Evolutionary conservation across 2,113 vertebrate species (phyloP).

Genomic region (Plecotus auritus): DNA sequence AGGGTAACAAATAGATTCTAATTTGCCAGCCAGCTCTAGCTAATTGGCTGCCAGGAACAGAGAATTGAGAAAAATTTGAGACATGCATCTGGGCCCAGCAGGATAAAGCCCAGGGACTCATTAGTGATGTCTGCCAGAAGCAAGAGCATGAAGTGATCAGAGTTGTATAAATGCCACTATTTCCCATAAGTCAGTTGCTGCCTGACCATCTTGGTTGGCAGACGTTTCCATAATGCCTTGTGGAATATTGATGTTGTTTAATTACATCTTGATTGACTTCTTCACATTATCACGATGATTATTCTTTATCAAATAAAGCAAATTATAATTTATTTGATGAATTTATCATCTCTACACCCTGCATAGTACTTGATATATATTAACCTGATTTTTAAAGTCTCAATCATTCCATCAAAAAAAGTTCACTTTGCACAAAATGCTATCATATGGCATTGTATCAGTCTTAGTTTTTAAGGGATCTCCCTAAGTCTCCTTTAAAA

Average conservation of each 20-base stretch:
- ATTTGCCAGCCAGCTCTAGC: neutral
- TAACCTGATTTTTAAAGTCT: constrained; percentile 14
- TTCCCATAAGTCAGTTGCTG: neutral
- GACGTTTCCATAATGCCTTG: neutral
- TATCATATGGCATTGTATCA: neutral
- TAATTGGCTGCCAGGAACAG: constrained; percentile 33
- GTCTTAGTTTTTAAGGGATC: neutral
- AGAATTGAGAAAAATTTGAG: constrained; percentile 27
- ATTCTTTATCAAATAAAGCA: neutral
- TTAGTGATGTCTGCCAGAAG: neutral
- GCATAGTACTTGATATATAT: neutral
- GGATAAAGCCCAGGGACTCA: neutral
- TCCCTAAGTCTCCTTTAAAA: neutral
- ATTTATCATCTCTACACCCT: neutral
- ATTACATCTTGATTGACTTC: neutral
- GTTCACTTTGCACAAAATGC: neutral
- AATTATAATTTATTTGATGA: neutral
- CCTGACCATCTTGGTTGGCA: neutral
- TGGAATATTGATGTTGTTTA: neutral
- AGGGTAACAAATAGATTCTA: constrained; percentile 26
- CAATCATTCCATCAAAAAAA: neutral
- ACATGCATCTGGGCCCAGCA: neutral
- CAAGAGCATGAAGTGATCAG: neutral
- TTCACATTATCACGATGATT: neutral
- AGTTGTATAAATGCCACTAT: neutral